Evolutionary conservation across 92 coral and sea anemone genomes (phyloP).

Genomic region (Virgularia gustaviana): DNA sequence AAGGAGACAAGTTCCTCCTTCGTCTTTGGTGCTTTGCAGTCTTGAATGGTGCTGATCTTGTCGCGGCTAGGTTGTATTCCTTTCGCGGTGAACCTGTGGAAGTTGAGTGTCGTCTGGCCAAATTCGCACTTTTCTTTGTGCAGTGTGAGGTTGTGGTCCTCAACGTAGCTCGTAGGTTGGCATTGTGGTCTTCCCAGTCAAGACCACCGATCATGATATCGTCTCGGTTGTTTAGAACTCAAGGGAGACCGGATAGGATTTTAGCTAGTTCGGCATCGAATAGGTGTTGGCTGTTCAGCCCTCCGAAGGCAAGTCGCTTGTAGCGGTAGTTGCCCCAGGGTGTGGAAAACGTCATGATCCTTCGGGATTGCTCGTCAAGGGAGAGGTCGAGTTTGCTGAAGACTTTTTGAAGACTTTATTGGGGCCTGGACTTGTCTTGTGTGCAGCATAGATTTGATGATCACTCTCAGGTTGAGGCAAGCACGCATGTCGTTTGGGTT

Average conservation of each 20-base stretch:
- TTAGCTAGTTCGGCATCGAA: conserved; percentile 52
- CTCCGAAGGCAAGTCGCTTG: conserved; percentile 51
- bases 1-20: conserved; percentile 56
- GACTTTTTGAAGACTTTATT: no score
- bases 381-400: neutral
- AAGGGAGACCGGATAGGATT: conserved; percentile 47
- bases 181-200: conserved; percentile 51
- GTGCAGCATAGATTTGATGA: no score
- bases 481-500: conserved; percentile 52
- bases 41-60: conserved; percentile 43
- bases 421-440: no score
- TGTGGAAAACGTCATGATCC: conserved; percentile 48
- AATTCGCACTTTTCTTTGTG: conserved; percentile 49
- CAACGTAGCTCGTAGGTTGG: conserved; percentile 30
- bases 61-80: conserved; percentile 53
- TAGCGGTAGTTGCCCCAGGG: conserved; percentile 61
- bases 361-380: conserved; percentile 34
- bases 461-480: conserved; percentile 47
- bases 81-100: conserved; percentile 47
- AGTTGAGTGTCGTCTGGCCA: conserved; percentile 45
- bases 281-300: conserved; percentile 56
- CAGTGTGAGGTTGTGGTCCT: conserved; percentile 16
- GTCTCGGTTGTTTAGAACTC: conserved; percentile 53
- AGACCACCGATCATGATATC: conserved; percentile 49
- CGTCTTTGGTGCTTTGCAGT: conserved; percentile 44